These are phyloP conservation scores for Podarcis raffonei DNA, from an alignment of 2,113 vertebrate genomes.

Conservation along the genomic window DNA sequence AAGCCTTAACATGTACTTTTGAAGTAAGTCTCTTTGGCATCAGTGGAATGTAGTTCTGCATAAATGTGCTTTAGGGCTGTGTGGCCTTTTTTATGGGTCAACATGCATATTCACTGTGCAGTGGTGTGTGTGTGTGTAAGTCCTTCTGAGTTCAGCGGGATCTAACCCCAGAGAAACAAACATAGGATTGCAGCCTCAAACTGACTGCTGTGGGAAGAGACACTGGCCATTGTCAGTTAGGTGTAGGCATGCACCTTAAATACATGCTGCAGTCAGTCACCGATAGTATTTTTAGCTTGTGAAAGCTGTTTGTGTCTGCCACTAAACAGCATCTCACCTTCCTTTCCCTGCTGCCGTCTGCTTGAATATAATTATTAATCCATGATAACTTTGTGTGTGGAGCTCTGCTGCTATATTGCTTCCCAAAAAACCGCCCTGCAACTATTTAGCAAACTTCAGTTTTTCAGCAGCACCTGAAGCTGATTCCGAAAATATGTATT, in stretches of 20 bases:
- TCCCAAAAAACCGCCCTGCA: not conserved
- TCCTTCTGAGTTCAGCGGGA: not conserved
- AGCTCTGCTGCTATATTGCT: conserved; percentile 36
- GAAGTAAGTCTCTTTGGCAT: not conserved
- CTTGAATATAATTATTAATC: conserved; percentile 48
- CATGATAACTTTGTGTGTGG: conserved; percentile 50
- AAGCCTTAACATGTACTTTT: not conserved
- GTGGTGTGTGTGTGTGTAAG: not conserved
- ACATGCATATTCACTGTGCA: not conserved
- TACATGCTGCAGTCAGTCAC: conserved; percentile 44
- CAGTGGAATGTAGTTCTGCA: not conserved
- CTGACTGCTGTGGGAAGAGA: not conserved
- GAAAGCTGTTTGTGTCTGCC: not conserved
- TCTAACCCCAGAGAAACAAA: not conserved
- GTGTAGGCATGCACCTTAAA: conserved; percentile 45
- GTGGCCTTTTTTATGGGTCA: not conserved
- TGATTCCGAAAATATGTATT: not conserved
- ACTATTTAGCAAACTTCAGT: conserved; percentile 39
- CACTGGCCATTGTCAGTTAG: not conserved
- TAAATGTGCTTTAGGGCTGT: not conserved
- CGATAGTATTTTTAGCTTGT: conserved; percentile 13
- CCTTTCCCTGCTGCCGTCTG: conserved; percentile 45
- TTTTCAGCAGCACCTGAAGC: not conserved
- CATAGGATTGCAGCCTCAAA: not conserved
- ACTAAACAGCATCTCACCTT: conserved; percentile 52